phyloP scores from a whole-genome alignment of 2,888 invertebrate genomes.

The Alviniconcha strummeri region DNA sequence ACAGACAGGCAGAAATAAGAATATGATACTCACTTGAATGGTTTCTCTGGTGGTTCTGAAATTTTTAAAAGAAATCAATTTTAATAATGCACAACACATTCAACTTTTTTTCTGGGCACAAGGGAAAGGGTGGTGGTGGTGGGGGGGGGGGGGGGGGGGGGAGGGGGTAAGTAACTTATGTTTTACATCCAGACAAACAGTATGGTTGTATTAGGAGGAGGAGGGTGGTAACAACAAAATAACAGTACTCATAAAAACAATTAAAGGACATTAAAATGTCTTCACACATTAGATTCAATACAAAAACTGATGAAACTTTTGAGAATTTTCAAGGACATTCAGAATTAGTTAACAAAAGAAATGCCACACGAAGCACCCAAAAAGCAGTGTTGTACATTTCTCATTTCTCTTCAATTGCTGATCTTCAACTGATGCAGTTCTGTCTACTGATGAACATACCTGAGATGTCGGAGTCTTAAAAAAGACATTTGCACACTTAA shows the following conservation, averaged over 20 bases:
- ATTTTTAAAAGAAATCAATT: slow-evolving; percentile 14
- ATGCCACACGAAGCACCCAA: no score
- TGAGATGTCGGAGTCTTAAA: no score
- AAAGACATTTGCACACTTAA: no score
- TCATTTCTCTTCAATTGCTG: no score
- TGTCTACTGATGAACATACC: no score
- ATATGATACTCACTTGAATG: slow-evolving; percentile 55
- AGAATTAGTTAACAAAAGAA: no score
- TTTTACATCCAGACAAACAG: background rate
- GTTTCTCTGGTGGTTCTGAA: slow-evolving; percentile 61
- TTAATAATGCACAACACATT: background rate
- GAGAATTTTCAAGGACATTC: background rate
- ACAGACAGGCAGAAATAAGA: background rate
- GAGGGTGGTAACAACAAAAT: background rate
- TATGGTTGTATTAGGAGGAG: no score
- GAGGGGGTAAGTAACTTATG: no score
- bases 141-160: no score
- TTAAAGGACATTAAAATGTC: background rate
- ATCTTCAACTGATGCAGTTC: no score
- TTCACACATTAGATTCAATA: background rate
- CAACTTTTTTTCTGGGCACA: background rate
- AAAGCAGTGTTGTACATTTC: no score
- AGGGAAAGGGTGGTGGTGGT: background rate
- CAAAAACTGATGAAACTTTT: background rate
- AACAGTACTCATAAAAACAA: background rate